phyloP scores from a whole-genome alignment of 2,888 invertebrate species.

The Drosophila multiciliata region DNA sequence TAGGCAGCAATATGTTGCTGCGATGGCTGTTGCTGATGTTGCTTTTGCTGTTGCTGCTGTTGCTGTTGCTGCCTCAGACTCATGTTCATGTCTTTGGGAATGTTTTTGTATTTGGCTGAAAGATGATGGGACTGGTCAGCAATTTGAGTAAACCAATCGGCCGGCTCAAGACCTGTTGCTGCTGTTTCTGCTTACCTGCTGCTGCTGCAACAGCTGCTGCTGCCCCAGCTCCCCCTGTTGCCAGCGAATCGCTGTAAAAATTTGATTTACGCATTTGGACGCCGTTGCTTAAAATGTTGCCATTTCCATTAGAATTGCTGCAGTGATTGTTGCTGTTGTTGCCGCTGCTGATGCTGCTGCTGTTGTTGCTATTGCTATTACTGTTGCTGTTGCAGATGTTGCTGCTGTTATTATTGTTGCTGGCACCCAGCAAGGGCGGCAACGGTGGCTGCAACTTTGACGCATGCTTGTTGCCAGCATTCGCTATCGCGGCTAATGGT shows the following conservation, averaged over 20 bases:
- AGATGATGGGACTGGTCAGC: slow-evolving; percentile 84
- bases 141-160: slow-evolving; percentile 84
- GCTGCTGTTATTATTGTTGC: slow-evolving; percentile 47
- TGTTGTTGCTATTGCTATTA: slow-evolving; percentile 32
- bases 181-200: slow-evolving; percentile 45
- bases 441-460: slow-evolving; percentile 66
- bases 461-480: slow-evolving; percentile 48
- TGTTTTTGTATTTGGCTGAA: slow-evolving; percentile 85
- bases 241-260: slow-evolving; percentile 58
- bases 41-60: slow-evolving; percentile 19
- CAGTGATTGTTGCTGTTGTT: slow-evolving; percentile 23
- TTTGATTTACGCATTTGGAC: slow-evolving; percentile 62
- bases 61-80: slow-evolving; percentile 62
- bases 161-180: slow-evolving; percentile 78
- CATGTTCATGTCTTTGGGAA: slow-evolving; percentile 85
- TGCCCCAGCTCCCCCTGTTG: slow-evolving; percentile 38
- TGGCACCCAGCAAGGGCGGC: slow-evolving; percentile 55
- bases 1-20: slow-evolving; percentile 38
- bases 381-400: slow-evolving; percentile 5
- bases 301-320: slow-evolving; percentile 42
- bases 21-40: slow-evolving; percentile 8
- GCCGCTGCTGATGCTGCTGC: slow-evolving; percentile 17
- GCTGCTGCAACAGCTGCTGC: slow-evolving; percentile 34
- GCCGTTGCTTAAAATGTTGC: slow-evolving; percentile 46
- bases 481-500: slow-evolving; percentile 37